Conservation (phyloP, 1,140 invertebrate species). For the Calliphora vicina region DNA sequence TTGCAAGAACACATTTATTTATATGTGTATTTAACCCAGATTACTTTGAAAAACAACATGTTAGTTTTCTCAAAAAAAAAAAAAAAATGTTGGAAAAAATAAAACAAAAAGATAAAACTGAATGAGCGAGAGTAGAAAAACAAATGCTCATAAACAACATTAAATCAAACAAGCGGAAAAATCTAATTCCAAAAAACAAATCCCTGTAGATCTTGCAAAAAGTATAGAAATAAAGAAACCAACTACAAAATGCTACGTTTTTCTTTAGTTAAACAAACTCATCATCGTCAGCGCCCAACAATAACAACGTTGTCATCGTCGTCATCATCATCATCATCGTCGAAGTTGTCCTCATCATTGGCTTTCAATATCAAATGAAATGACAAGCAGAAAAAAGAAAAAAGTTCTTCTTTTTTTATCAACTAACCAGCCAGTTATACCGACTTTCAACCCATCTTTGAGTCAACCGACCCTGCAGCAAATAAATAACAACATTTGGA, state of each 20-base stretch:
- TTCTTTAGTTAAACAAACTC: not conserved
- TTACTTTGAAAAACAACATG: not conserved
- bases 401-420: not conserved
- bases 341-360: not conserved
- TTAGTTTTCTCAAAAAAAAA: not conserved
- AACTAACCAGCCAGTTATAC: not conserved
- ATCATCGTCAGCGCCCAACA: not conserved
- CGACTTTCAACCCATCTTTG: not conserved
- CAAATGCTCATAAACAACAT: not conserved
- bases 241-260: not conserved
- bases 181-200: conserved; percentile 20
- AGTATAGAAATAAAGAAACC: not conserved
- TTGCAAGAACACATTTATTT: too few species aligned
- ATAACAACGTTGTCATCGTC: not conserved
- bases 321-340: not conserved
- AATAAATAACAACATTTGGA: conserved; percentile 10
- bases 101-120: not conserved
- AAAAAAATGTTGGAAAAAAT: not conserved
- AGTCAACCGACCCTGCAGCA: not conserved
- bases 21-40: not conserved
- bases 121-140: not conserved
- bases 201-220: not conserved
- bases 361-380: conserved; percentile 6
- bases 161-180: conserved; percentile 5
- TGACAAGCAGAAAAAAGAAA: conserved; percentile 8